phyloP scores from a whole-genome alignment of 2,113 vertebrate species.

The Pycnonotus jocosus region DNA sequence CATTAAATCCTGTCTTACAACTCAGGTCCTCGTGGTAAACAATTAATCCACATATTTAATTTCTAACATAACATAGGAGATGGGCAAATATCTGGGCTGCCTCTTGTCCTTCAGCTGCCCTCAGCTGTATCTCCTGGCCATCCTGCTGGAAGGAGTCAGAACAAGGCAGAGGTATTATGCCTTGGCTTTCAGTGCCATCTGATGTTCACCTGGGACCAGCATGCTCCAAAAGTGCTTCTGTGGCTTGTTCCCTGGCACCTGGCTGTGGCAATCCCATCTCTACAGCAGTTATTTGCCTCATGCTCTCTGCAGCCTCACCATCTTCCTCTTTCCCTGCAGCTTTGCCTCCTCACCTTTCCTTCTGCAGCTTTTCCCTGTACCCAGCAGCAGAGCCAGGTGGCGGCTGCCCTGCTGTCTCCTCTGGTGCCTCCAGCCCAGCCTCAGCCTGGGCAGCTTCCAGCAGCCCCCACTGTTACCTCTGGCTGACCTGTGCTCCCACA shows the following conservation, averaged over 20 bases:
- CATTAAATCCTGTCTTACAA: neutral
- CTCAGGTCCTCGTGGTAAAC: neutral
- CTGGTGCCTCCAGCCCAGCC: accelerated
- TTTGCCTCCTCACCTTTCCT: neutral
- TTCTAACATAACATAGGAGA: neutral
- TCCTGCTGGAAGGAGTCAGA: neutral
- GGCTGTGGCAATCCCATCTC: neutral
- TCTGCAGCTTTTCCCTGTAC: neutral
- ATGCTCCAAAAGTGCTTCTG: neutral
- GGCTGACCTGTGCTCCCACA: neutral
- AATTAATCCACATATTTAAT: neutral
- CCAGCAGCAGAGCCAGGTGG: neutral
- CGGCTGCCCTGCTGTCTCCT: neutral
- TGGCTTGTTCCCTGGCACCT: neutral
- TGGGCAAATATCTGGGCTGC: neutral
- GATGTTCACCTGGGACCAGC: neutral
- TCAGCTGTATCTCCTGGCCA: accelerated
- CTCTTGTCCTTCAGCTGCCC: neutral
- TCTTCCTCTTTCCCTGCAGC: neutral
- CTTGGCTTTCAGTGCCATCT: neutral
- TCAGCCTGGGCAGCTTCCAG: neutral
- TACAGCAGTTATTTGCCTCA: accelerated
- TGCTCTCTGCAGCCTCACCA: neutral
- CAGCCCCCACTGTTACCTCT: slow-evolving; percentile 8
- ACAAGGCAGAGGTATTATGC: neutral